Percentiles rank a stretch among this genome's conserved stretches.
phyloP scores from a whole-genome alignment of 2,888 invertebrate species.

The Sylvicola cinctus region DNA sequence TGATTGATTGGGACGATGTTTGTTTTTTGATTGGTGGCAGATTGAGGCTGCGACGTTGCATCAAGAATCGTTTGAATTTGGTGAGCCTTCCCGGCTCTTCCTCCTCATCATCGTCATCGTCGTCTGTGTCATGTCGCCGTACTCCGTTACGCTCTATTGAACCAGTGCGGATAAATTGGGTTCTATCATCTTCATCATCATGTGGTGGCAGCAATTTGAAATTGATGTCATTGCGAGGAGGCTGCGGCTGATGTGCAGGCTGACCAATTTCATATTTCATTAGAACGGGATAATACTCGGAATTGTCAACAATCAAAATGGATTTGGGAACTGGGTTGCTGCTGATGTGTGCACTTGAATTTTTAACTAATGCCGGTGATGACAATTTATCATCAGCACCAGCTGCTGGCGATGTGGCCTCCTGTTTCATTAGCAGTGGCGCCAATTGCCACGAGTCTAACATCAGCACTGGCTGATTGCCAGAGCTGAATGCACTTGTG shows the following conservation, averaged over 20 bases:
- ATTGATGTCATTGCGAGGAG: not conserved
- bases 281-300: constrained; percentile 9
- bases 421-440: constrained; percentile 3
- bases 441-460: constrained; percentile 1
- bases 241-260: not conserved
- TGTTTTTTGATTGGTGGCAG: constrained; percentile 1
- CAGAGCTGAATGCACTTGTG: not conserved
- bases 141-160: not conserved
- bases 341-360: not conserved
- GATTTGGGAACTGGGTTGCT: not conserved
- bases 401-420: not conserved
- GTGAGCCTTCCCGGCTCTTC: not conserved
- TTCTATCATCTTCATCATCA: not conserved
- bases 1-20: not conserved
- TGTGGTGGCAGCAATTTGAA: not conserved
- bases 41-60: constrained; percentile 3
- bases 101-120: not conserved
- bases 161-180: not conserved
- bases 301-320: constrained; percentile 9
- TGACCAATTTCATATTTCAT: constrained; percentile 9
- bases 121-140: not conserved
- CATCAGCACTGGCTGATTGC: not conserved
- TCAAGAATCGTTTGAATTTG: constrained; percentile 4
- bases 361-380: not conserved
- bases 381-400: not conserved